Evolutionary conservation across 2,113 vertebrate species (phyloP), one percentile per base, ranked within the genome.

Genomic region (Agapornis roseicollis): DNA sequence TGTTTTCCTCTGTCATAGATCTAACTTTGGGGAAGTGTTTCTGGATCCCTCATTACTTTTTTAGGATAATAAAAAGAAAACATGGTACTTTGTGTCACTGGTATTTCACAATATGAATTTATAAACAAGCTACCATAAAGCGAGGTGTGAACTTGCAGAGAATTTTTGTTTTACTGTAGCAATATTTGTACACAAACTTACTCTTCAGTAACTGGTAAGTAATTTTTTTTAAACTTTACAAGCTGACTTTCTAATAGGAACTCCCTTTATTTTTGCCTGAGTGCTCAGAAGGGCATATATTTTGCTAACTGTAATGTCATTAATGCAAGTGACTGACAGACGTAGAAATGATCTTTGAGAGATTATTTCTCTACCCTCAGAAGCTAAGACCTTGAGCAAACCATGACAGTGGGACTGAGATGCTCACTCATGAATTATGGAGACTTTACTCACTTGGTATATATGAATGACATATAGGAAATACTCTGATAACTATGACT

Each of bases 351-450:
- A 88, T 47, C n/a, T 91, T 81, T 76, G 71, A 81, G 44, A 94
- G 41, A 61, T 27, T 81, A 70, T 69, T 85, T 66, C 50, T 86
- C 23, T 46, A 70, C 41, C 42, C 60, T 73, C 60, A 73, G 64
- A 93, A 94, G n/a, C 23, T 88, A 85, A 92, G 46, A 90, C 58
- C 52, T 76, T 47, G 65, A 55, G 91, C 94, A 93, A 91, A 81
- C 35, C 53, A 76, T 52, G 80, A 82, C 0, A 0, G 70, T 85
- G 41, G 35, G 73, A 74, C 85, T 65, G 47, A 82, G 80, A 77
- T 85, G 66, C 24, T 94, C 33, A 39, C 42, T 93, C 35, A 55
- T 4, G 23, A 89, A 81, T 87, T 89, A 87, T 56, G 61, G 55
- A 76, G 8, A 25, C 41, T 82, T 81, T 77, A 77, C 16, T 85